Evolutionary conservation across 2,888 invertebrate genomes (phyloP), one percentile per base, ranked within the genome.

Genomic region (Clusia tigrina): DNA sequence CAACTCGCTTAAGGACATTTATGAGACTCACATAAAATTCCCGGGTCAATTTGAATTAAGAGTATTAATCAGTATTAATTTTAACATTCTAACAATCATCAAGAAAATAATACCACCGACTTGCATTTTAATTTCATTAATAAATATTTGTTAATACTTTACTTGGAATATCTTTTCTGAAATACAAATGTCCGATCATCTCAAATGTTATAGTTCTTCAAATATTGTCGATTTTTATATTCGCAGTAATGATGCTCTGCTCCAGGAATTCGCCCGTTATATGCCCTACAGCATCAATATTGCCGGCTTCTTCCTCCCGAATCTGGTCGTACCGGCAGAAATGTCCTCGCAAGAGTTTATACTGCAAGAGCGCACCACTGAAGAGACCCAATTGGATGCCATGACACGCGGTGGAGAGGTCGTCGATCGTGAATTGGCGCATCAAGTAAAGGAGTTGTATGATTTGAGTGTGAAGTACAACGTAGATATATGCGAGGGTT

Each of bases 221-320:
- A 46, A 51, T 52, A 10, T 26, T 55, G 10, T 10, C 5, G 18
- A 3, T 18, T 54, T 52, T 55, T 46, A 22, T 60, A 20, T 32
- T 65, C 63, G 1, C 42, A 82, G 82, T 37, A 71, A 74, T 2
- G 67, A 73, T 2, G 64, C 63, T 5, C 67, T 84, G 24, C 64
- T 83, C 0, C 72, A 74, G 58, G 83, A 84, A 67, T 84, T 82
- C 58, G 70, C 78, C 1, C 70, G 69, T 2, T 74, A 74, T 23
- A 58, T 81, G 46, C 80, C 82, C 1, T 79, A 74, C 55, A 69
- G 76, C 24, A 63, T 74, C 6, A 42, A 58, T 0, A 78, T 80
- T 1, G 69, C 79, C 0, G 32, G 69, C 2, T 69, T 62, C 17
- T 83, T 84, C 51, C 69, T 84, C 1, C 67, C 68, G 63, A 60